These are phyloP conservation scores for Pterois miles DNA, from an alignment of 2,797 vertebrate genomes.

Conservation along the genomic window DNA sequence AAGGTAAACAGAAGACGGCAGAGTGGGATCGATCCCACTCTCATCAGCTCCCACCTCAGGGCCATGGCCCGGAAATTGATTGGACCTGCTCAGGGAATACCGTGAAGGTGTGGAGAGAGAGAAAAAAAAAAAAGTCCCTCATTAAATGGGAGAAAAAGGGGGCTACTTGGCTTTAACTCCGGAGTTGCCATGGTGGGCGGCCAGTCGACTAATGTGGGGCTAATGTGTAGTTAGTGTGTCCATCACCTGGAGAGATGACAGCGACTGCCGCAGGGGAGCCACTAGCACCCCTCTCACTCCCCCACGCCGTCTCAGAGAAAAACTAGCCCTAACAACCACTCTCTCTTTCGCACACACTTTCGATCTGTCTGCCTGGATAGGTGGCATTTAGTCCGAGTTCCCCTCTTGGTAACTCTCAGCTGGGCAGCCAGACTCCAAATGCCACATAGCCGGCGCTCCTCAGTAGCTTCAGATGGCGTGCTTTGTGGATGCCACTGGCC, in stretches of 20 bases:
- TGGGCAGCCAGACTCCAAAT: constrained; percentile 82
- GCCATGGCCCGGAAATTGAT: constrained; percentile 82
- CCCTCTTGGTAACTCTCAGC: constrained; percentile 83
- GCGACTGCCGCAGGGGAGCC: constrained; percentile 70
- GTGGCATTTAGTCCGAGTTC: constrained; percentile 86
- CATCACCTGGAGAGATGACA: constrained; percentile 79
- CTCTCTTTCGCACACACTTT: constrained; percentile 67
- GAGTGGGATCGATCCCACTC: constrained; percentile 80
- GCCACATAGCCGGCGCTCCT: constrained; percentile 79
- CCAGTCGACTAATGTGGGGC: constrained; percentile 66
- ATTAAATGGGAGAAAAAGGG: constrained; percentile 72
- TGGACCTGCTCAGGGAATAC: constrained; percentile 77
- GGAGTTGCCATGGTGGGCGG: constrained; percentile 69
- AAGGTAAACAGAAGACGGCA: constrained; percentile 77
- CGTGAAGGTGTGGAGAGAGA: constrained; percentile 70
- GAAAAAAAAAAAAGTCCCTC: constrained; percentile 54
- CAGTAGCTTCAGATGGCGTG: constrained; percentile 65
- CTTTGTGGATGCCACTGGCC: constrained; percentile 76
- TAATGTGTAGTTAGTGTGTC: constrained; percentile 78
- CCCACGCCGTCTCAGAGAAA: constrained; percentile 61
- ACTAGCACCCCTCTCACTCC: constrained; percentile 58
- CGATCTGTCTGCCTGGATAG: constrained; percentile 76
- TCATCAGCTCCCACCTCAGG: constrained; percentile 80
- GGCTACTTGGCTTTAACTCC: constrained; percentile 73
- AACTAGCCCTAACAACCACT: constrained; percentile 71